These are phyloP conservation scores for Saxidomus purpurata DNA, from an alignment of 1,140 invertebrate genomes.

Conservation along the genomic window DNA sequence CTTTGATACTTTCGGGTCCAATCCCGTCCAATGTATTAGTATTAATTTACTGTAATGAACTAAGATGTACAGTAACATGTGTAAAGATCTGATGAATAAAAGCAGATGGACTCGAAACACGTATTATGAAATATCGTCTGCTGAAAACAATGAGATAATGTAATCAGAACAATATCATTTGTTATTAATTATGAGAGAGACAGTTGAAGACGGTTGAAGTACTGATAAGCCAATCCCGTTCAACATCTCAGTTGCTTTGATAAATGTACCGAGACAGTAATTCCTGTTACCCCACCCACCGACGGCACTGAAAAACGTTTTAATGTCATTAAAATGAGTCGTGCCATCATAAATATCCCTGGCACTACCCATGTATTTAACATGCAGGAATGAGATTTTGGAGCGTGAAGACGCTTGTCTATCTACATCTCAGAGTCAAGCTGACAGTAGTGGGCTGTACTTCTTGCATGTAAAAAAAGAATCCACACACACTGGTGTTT, in stretches of 20 bases:
- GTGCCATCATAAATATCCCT: background rate
- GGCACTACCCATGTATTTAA: background rate
- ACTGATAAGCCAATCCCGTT: conserved; percentile 5
- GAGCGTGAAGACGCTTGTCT: background rate
- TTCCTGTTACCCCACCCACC: conserved; percentile 13
- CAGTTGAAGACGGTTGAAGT: conserved; percentile 6
- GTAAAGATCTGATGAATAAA: conserved; percentile 19
- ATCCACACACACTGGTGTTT: no score
- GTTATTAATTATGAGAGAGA: conserved; percentile 36
- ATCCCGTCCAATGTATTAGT: background rate
- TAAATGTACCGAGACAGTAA: conserved; percentile 10
- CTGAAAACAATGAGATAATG: conserved; percentile 27
- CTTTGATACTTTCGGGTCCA: background rate
- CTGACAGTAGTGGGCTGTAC: background rate
- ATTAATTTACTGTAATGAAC: background rate
- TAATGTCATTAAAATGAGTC: conserved; percentile 3
- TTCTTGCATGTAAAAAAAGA: background rate
- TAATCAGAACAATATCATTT: conserved; percentile 37
- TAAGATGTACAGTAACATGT: conserved; percentile 1
- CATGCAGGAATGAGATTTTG: background rate
- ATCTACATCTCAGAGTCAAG: background rate
- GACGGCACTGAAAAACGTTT: conserved; percentile 19
- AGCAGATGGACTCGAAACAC: conserved; percentile 18
- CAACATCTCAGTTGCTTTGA: conserved; percentile 10
- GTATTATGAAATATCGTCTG: conserved; percentile 46